A percentile compares a stretch with the other conserved stretches of the same genome.
Conservation (phyloP, 1,140 invertebrate genomes). For the Brachystomella parvula region DNA sequence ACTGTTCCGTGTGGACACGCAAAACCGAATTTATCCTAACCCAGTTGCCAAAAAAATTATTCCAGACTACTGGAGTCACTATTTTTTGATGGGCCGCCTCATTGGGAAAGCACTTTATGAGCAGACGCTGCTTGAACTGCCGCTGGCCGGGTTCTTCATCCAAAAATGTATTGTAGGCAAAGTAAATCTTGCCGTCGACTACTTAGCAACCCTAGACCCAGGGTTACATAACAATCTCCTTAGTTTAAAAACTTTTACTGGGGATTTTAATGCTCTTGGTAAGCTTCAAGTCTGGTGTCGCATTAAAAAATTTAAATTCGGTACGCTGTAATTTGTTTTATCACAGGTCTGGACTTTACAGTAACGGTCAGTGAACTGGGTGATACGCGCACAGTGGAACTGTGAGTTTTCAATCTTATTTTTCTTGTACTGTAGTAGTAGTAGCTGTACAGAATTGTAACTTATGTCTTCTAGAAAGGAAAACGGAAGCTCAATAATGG, state of each 20-base stretch:
- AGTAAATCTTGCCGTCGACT: constrained; percentile 74
- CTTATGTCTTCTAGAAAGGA: too few relatives aligned
- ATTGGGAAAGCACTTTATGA: constrained; percentile 94
- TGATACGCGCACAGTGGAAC: constrained; percentile 75
- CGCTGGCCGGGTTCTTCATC: constrained; percentile 80
- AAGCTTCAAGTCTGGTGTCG: too few relatives aligned
- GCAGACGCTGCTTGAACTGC: constrained; percentile 86
- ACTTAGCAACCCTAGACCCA: constrained; percentile 86
- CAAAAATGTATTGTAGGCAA: constrained; percentile 61
- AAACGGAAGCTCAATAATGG: constrained; percentile 76
- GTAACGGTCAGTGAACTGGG: constrained; percentile 82
- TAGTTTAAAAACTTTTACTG: constrained; percentile 70
- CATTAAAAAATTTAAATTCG: constrained; percentile 41
- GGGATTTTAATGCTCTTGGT: constrained; percentile 68
- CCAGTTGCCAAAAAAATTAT: constrained; percentile 76
- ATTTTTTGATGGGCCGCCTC: constrained; percentile 90
- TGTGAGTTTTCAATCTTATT: too few relatives aligned
- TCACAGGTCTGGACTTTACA: constrained; percentile 75
- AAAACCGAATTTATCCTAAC: constrained; percentile 92
- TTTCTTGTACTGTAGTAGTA: too few relatives aligned
- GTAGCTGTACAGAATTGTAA: too few relatives aligned
- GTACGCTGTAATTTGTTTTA: constrained; percentile 6
- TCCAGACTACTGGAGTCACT: constrained; percentile 80
- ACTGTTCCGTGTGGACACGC: constrained; percentile 82
- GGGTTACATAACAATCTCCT: constrained; percentile 83